Evolutionary conservation across 2,888 invertebrate species (phyloP).

Genomic region (Cerastoderma edule): DNA sequence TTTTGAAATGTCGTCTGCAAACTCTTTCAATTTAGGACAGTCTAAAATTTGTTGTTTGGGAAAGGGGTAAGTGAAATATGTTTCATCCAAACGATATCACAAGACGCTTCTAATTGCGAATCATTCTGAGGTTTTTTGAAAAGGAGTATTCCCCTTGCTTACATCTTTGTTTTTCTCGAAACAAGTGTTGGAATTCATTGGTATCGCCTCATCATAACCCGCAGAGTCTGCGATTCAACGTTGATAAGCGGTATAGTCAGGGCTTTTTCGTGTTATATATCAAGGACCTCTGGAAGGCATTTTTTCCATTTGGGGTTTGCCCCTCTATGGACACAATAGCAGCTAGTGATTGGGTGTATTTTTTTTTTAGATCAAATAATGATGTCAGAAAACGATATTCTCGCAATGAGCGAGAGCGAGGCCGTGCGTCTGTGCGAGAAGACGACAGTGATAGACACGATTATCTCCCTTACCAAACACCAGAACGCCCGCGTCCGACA

Average conservation of each 20-base stretch:
- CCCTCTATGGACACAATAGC: neutral
- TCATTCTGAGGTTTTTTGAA: no score
- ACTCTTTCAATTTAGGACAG: neutral
- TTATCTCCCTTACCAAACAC: conserved; percentile 79
- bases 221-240: neutral
- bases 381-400: conserved; percentile 35
- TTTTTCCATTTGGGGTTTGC: neutral
- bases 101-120: neutral
- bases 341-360: neutral
- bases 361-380: neutral
- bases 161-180: no score
- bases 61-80: neutral
- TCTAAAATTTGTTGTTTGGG: neutral
- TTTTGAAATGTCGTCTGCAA: neutral
- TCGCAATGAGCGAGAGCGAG: conserved; percentile 53
- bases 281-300: neutral
- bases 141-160: no score
- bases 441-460: conserved; percentile 79
- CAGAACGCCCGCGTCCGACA: conserved; percentile 77
- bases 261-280: neutral
- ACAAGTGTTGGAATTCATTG: no score
- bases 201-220: neutral
- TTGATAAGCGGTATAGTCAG: no score
- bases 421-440: conserved; percentile 76
- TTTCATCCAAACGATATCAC: neutral